These are phyloP conservation scores for Parelbella ahira DNA, from an alignment of 2,888 invertebrate genomes.

Conservation along the genomic window DNA sequence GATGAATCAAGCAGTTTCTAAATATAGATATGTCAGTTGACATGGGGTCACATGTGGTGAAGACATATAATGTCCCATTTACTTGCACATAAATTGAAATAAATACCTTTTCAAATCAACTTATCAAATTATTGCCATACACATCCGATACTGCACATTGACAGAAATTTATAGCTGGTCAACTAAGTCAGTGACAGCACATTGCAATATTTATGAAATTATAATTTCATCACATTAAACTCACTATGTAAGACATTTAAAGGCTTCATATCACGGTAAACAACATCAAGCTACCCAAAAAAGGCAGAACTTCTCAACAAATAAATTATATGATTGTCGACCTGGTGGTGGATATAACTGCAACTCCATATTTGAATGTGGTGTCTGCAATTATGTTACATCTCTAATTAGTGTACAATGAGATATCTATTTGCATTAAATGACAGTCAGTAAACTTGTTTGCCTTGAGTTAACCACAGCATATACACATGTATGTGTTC, in stretches of 20 bases:
- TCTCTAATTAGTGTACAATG: conserved; percentile 14
- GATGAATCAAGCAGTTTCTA: no score
- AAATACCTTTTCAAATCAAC: no score
- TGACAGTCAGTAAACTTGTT: conserved; percentile 20
- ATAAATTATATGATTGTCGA: no score
- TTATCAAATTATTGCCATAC: no score
- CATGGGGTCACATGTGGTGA: no score
- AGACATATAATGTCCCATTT: no score
- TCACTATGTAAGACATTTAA: conserved; percentile 30
- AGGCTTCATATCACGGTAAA: conserved; percentile 39
- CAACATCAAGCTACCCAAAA: conserved; percentile 34
- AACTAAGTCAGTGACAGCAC: no score
- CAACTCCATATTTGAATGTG: conserved; percentile 7
- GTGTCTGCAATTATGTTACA: conserved; percentile 14
- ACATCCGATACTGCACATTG: no score
- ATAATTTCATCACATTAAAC: conserved; percentile 21
- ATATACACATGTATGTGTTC: conserved; percentile 3
- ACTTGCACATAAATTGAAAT: no score
- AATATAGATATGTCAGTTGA: no score
- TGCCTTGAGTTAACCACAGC: conserved; percentile 24
- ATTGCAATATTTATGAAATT: conserved; percentile 6
- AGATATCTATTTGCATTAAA: conserved; percentile 18
- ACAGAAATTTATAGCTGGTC: conserved; percentile 3
- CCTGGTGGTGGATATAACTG: no score
- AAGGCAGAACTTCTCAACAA: conserved; percentile 23